Conservation (phyloP, 1,140 invertebrate species). For the Eulimnadia texana region DNA sequence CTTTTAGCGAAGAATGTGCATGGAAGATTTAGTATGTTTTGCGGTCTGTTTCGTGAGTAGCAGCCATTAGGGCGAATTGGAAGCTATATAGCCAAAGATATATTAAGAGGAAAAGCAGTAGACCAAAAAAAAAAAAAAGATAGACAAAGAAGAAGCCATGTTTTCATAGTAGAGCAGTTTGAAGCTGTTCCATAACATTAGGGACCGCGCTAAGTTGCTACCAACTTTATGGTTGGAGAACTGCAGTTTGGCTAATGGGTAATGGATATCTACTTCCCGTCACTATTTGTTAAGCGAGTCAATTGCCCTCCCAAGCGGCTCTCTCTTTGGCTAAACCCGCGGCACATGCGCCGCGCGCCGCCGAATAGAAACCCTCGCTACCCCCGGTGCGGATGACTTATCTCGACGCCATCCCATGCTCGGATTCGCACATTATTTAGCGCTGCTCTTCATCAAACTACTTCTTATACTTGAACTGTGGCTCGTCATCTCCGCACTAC, state of each 20-base stretch:
- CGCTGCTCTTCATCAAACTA: no score
- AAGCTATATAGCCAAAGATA: no score
- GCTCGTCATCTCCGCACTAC: no score
- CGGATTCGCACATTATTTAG: no score
- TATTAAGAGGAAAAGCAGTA: no score
- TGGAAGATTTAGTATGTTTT: not conserved
- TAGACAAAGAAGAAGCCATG: not conserved
- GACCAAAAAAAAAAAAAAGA: no score
- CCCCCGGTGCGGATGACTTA: no score
- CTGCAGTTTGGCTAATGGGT: not conserved
- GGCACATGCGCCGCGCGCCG: not conserved
- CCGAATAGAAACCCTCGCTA: not conserved
- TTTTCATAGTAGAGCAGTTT: not conserved
- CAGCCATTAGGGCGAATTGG: not conserved
- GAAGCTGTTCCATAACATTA: not conserved
- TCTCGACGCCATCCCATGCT: no score
- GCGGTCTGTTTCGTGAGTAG: not conserved
- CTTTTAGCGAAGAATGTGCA: not conserved
- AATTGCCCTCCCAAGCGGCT: not conserved
- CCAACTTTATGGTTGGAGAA: no score
- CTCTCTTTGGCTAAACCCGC: not conserved
- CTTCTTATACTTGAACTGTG: no score
- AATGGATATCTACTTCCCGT: not conserved
- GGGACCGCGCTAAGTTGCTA: not conserved
- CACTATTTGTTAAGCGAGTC: not conserved